A percentile compares a stretch with the other conserved stretches of the same genome.
Evolutionary conservation across 2,797 vertebrate species (phyloP).

Genomic region (Hapalemur alaotrensis): DNA sequence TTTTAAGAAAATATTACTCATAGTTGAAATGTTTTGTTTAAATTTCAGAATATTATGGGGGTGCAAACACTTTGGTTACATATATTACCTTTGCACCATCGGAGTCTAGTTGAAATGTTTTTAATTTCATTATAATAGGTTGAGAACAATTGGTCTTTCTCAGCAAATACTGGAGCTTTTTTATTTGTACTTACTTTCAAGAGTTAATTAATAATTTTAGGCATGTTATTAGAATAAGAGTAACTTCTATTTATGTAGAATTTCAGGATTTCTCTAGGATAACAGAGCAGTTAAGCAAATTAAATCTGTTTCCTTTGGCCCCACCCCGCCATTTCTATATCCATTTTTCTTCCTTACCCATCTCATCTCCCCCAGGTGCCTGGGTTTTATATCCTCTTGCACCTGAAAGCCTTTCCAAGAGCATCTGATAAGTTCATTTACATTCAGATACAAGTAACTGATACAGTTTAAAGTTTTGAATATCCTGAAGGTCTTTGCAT

Average conservation of each 20-base stretch:
- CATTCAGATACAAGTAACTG: background rate
- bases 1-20: background rate
- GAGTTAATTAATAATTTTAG: background rate
- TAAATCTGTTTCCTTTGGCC: background rate
- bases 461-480: background rate
- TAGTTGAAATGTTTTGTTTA: background rate
- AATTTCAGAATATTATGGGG: too few relatives aligned
- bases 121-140: background rate
- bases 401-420: background rate
- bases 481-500: background rate
- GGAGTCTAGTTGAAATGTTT: background rate
- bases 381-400: background rate
- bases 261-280: background rate
- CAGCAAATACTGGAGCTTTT: background rate
- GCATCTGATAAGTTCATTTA: slow-evolving; percentile 20
- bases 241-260: background rate
- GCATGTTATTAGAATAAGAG: background rate
- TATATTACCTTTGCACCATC: too few relatives aligned
- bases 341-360: background rate
- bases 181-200: slow-evolving; percentile 15
- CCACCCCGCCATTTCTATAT: background rate
- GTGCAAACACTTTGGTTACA: too few relatives aligned
- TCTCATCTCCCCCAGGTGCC: background rate
- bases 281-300: background rate
- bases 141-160: background rate